These are phyloP conservation scores for Drepana arcuata DNA, from an alignment of 1,140 invertebrate species.

Conservation along the genomic window DNA sequence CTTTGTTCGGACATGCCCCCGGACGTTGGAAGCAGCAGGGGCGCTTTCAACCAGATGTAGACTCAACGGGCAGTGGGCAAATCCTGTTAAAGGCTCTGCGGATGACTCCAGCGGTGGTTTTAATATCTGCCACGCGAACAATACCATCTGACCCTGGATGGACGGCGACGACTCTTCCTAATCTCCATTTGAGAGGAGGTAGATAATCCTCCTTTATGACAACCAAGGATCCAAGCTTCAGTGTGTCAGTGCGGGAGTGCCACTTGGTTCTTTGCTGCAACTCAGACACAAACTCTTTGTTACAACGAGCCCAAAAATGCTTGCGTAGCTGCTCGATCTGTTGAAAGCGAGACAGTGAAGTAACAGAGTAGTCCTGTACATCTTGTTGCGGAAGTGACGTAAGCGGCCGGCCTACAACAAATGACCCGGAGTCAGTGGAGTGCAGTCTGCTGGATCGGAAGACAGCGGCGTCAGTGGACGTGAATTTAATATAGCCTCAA, in stretches of 20 bases:
- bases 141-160: no score
- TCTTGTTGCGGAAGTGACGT: constrained; percentile 9
- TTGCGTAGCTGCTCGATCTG: constrained; percentile 6
- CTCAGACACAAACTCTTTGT: not conserved
- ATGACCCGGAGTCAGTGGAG: constrained; percentile 34
- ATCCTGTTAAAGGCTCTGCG: no score
- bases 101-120: no score
- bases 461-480: constrained; percentile 21
- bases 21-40: no score
- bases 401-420: constrained; percentile 32
- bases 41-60: no score
- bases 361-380: not conserved
- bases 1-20: no score
- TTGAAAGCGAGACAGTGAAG: constrained; percentile 7
- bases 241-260: not conserved
- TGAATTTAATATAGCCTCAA: no score
- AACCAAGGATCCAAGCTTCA: not conserved
- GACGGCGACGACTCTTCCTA: no score
- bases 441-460: constrained; percentile 21
- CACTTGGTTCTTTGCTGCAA: constrained; percentile 1
- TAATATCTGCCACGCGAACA: no score
- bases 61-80: no score
- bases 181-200: constrained; percentile 1
- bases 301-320: constrained; percentile 3
- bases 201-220: constrained; percentile 1